A percentile compares a stretch with the other conserved stretches of the same genome.
Evolutionary conservation across 2,797 vertebrate species (phyloP).

Genomic region (Petrocephalus schoutedeni): DNA sequence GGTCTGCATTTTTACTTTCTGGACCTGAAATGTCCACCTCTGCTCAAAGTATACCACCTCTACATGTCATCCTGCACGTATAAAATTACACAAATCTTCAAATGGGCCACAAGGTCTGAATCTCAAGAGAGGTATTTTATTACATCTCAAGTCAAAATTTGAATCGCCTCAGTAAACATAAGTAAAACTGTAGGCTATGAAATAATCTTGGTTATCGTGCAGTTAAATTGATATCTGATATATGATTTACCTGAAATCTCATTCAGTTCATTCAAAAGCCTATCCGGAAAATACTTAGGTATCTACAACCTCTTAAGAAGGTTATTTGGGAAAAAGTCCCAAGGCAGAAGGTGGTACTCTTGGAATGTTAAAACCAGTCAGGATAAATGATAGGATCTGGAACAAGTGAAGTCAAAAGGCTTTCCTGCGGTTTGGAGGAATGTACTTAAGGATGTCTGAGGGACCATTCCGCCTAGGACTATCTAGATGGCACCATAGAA

Average conservation of each 20-base stretch:
- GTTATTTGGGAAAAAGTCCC: background rate
- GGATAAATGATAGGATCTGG: conserved; percentile 36
- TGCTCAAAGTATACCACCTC: background rate
- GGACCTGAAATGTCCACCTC: background rate
- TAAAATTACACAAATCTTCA: background rate
- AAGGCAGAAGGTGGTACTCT: conserved; percentile 36
- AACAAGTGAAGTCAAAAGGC: conserved; percentile 41
- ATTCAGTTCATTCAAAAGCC: background rate
- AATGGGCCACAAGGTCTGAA: background rate
- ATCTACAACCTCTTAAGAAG: background rate
- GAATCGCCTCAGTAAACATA: background rate
- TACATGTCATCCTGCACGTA: background rate
- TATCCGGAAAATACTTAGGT: background rate
- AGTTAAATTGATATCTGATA: background rate
- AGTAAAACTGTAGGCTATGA: background rate
- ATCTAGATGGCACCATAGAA: conserved; percentile 16
- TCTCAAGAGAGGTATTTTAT: background rate
- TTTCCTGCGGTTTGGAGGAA: conserved; percentile 39
- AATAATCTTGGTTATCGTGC: background rate
- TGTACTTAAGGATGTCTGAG: conserved; percentile 40
- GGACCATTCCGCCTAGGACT: conserved; percentile 25
- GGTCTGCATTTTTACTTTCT: background rate
- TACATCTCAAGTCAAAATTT: background rate
- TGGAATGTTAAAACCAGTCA: conserved; percentile 34
- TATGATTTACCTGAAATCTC: background rate